Evolutionary conservation across 2,888 invertebrate species (phyloP).

Genomic region (Agrotis segetum): DNA sequence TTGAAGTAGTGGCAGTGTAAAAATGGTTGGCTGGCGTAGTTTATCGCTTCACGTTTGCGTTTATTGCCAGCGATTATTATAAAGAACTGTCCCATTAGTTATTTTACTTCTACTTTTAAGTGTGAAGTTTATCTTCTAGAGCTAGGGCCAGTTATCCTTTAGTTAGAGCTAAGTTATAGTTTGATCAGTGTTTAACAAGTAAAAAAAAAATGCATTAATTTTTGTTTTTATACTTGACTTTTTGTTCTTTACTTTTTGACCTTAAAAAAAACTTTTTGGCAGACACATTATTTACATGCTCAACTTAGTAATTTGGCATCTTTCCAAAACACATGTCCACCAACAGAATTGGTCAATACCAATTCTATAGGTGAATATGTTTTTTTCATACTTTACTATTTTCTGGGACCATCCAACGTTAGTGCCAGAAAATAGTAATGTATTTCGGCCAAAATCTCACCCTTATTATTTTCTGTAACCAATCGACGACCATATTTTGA

Average conservation of each 20-base stretch:
- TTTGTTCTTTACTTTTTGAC: too few species aligned
- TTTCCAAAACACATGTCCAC: not conserved
- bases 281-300: not conserved
- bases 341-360: too few species aligned
- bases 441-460: too few species aligned
- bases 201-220: too few species aligned
- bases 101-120: constrained; percentile 28
- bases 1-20: constrained; percentile 47
- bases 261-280: not conserved
- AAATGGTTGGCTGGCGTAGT: constrained; percentile 52
- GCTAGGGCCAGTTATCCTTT: not conserved
- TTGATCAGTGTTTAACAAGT: not conserved
- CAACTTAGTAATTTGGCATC: not conserved
- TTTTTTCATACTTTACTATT: too few species aligned
- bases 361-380: too few species aligned
- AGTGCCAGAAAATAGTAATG: too few species aligned
- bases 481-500: too few species aligned
- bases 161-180: not conserved
- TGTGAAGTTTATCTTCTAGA: not conserved
- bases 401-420: too few species aligned
- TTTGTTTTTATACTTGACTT: too few species aligned
- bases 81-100: constrained; percentile 40
- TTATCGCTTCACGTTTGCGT: constrained; percentile 51
- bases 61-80: constrained; percentile 55
- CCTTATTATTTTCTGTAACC: too few species aligned